A percentile compares a stretch with the other conserved stretches of the same genome.
Conservation (phyloP, 1,140 invertebrate species). For the Hesperophylax magnus region DNA sequence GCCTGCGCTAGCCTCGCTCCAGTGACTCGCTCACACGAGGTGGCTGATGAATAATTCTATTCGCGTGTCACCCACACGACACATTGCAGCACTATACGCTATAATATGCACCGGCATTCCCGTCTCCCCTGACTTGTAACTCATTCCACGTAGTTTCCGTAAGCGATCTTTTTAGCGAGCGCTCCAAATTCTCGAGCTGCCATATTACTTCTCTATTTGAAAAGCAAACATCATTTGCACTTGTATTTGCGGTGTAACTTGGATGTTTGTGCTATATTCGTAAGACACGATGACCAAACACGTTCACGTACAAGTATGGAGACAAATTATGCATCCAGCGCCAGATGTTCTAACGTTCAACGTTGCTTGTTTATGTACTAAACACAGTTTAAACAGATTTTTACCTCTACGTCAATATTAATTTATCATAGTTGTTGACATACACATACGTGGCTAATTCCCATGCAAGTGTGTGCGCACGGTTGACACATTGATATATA, state of each 20-base stretch:
- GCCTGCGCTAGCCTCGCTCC: neutral
- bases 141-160: neutral
- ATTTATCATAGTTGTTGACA: neutral
- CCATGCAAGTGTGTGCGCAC: neutral
- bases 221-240: neutral
- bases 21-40: neutral
- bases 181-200: neutral
- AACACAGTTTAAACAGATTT: neutral
- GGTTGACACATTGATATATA: neutral
- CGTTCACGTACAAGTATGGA: slow-evolving; percentile 1
- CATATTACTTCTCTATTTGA: neutral
- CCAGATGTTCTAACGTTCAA: neutral
- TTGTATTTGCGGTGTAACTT: neutral
- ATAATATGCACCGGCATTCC: neutral
- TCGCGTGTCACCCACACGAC: slow-evolving; percentile 18
- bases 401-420: slow-evolving; percentile 2
- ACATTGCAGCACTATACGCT: slow-evolving; percentile 4
- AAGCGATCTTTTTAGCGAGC: slow-evolving; percentile 9
- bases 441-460: neutral
- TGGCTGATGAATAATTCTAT: slow-evolving; percentile 31
- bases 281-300: slow-evolving; percentile 13
- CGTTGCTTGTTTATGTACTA: neutral
- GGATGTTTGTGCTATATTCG: neutral
- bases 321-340: neutral
- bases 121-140: neutral